Percentiles rank a stretch among this genome's conserved stretches.
Evolutionary conservation across 2,888 invertebrate genomes (phyloP).

Genomic region (Eurytoma californica): DNA sequence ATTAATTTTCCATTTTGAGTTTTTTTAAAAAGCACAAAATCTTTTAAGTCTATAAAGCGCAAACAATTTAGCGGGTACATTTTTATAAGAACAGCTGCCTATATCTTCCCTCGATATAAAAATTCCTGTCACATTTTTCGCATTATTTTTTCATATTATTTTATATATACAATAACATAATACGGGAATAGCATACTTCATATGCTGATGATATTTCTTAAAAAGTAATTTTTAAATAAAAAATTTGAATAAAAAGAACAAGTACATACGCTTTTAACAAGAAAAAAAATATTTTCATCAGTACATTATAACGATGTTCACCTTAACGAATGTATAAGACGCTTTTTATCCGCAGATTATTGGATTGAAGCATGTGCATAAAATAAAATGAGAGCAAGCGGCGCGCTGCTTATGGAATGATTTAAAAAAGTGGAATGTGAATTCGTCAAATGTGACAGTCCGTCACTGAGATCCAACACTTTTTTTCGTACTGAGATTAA

Average conservation of each 20-base stretch:
- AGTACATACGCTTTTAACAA: not conserved
- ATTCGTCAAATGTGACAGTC: not conserved
- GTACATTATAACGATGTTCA: not conserved
- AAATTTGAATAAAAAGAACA: not conserved
- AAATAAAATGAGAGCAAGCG: conserved; percentile 1
- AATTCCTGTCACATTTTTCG: conserved; percentile 7
- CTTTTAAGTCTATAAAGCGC: too few relatives aligned
- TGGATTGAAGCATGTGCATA: conserved; percentile 30
- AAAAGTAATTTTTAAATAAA: not conserved
- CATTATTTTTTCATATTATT: conserved; percentile 15
- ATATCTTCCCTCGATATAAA: conserved; percentile 5
- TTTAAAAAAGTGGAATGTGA: conserved; percentile 13
- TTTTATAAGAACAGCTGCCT: not conserved
- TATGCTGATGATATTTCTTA: conserved; percentile 3
- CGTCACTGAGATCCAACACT: not conserved
- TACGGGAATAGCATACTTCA: not conserved
- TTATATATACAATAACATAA: conserved; percentile 13
- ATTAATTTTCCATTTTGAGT: too few relatives aligned
- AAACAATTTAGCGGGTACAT: not conserved
- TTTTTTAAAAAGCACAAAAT: too few relatives aligned
- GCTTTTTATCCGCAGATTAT: not conserved
- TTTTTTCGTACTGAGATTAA: not conserved
- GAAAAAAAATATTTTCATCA: conserved; percentile 21
- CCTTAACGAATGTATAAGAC: not conserved
- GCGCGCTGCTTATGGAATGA: conserved; percentile 7